A percentile compares a stretch with the other conserved stretches of the same genome.
phyloP scores from a whole-genome alignment of 1,140 invertebrate genomes.

The Apis florea region DNA sequence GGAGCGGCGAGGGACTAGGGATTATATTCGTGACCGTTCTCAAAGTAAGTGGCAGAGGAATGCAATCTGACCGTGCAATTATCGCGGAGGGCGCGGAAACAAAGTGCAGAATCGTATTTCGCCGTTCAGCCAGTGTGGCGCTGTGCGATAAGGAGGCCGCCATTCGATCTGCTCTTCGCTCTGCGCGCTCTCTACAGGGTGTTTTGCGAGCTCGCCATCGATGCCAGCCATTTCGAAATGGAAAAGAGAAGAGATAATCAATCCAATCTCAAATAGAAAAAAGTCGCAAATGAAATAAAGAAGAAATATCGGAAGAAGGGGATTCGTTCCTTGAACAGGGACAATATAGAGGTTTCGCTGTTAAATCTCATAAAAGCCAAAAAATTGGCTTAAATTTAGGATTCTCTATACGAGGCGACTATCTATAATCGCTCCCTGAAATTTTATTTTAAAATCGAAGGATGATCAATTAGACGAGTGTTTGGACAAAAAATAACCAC shows the following conservation, averaged over 20 bases:
- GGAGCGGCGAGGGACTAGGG: conserved; percentile 22
- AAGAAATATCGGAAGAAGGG: too few species aligned
- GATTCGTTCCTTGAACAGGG: fast-evolving
- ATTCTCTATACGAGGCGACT: too few species aligned
- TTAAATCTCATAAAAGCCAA: neutral
- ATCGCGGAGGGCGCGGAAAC: conserved; percentile 69
- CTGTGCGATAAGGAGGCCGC: conserved; percentile 70
- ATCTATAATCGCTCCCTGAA: too few species aligned
- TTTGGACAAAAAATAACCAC: neutral
- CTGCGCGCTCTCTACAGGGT: conserved; percentile 20
- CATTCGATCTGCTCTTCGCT: conserved; percentile 27
- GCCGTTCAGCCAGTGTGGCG: conserved; percentile 74
- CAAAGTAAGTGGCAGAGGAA: conserved; percentile 56
- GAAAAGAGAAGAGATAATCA: too few species aligned
- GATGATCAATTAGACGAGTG: neutral
- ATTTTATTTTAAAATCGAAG: too few species aligned
- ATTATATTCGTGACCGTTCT: conserved; percentile 49
- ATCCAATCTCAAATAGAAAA: too few species aligned
- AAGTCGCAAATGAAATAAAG: too few species aligned
- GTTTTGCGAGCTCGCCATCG: conserved; percentile 4
- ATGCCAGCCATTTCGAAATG: too few species aligned
- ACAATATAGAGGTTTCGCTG: too few species aligned
- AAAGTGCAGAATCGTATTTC: conserved; percentile 76
- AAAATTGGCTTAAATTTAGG: too few species aligned
- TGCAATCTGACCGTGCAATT: conserved; percentile 72